Conservation (phyloP, 2,888 invertebrate species). For the Hirtodrosophila duncani region DNA sequence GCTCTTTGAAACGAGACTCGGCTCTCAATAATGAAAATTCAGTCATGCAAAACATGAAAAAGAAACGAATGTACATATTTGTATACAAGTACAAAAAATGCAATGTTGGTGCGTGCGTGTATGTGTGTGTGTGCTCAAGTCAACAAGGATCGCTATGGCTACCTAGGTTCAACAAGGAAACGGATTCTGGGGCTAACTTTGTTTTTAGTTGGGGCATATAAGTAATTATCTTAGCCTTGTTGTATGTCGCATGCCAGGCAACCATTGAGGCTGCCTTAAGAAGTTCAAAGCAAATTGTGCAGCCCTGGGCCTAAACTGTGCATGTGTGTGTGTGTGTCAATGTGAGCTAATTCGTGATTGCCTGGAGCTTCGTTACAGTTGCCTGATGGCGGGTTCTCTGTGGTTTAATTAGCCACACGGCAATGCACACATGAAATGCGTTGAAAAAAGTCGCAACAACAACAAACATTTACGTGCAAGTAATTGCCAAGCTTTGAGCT, state of each 20-base stretch:
- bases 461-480: slow-evolving; percentile 54
- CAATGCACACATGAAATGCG: slow-evolving; percentile 36
- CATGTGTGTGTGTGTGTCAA: background rate
- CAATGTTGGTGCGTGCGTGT: too few species aligned
- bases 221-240: slow-evolving; percentile 25
- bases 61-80: slow-evolving; percentile 19
- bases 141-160: too few species aligned
- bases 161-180: too few species aligned
- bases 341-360: slow-evolving; percentile 36
- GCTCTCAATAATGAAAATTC: slow-evolving; percentile 62
- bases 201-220: slow-evolving; percentile 21
- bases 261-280: slow-evolving; percentile 27
- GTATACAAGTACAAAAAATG: slow-evolving; percentile 30
- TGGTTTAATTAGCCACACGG: slow-evolving; percentile 59
- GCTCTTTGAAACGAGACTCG: slow-evolving; percentile 60
- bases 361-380: slow-evolving; percentile 33
- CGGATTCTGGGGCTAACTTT: slow-evolving; percentile 23
- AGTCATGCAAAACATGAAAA: slow-evolving; percentile 56
- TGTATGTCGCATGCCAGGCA: slow-evolving; percentile 28
- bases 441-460: slow-evolving; percentile 12
- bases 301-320: slow-evolving; percentile 2
- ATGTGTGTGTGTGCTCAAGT: too few species aligned
- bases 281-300: slow-evolving; percentile 50
- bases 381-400: slow-evolving; percentile 27
- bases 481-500: slow-evolving; percentile 51